phyloP scores from a whole-genome alignment of 2,113 vertebrate genomes.

The Hipposideros armiger region DNA sequence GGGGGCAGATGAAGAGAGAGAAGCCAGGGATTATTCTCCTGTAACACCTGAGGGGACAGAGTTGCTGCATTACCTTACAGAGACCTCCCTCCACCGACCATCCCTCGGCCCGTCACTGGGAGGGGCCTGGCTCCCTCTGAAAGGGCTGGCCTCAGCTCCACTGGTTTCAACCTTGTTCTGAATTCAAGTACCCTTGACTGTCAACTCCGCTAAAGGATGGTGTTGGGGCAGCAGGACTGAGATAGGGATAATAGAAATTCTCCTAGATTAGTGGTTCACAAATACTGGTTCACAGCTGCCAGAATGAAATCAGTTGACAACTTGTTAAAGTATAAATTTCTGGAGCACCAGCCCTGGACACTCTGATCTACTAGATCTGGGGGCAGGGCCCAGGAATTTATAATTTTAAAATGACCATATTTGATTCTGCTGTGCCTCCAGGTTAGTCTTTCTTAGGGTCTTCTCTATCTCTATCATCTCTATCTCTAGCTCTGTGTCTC shows the following conservation, averaged over 20 bases:
- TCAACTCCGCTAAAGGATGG: background rate
- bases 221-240: background rate
- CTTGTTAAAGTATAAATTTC: conserved; percentile 32
- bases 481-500: background rate
- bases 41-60: background rate
- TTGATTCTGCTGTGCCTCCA: background rate
- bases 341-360: background rate
- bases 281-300: background rate
- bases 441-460: background rate
- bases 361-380: background rate
- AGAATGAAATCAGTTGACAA: background rate
- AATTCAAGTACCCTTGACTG: background rate
- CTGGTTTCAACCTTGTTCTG: background rate
- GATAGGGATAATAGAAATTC: background rate
- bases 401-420: background rate
- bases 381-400: background rate
- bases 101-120: background rate
- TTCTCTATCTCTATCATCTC: background rate
- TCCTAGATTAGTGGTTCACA: background rate
- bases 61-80: background rate
- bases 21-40: background rate
- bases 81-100: background rate
- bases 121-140: background rate
- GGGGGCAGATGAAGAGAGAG: background rate
- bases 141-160: background rate